Evolutionary conservation across 2,113 vertebrate genomes (phyloP).

Genomic region (Petromus typicus): DNA sequence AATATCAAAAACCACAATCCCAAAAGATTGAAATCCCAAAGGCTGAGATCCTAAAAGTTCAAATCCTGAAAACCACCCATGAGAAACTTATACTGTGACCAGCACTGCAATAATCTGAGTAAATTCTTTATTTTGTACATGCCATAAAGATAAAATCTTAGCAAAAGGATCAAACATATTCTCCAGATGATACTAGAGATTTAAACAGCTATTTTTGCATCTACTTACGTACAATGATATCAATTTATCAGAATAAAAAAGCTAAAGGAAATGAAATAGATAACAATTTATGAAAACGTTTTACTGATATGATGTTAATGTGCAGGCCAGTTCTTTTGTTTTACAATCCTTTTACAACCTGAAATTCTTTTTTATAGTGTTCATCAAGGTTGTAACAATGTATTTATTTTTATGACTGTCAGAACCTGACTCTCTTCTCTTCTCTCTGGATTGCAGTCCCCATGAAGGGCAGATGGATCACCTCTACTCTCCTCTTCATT

Average conservation of each 20-base stretch:
- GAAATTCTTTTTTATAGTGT: constrained; percentile 25
- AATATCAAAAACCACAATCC: neutral
- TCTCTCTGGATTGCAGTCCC: neutral
- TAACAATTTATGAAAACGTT: neutral
- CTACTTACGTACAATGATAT: neutral
- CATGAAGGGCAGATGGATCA: neutral
- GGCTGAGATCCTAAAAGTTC: neutral
- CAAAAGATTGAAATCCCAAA: neutral
- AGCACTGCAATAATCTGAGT: neutral
- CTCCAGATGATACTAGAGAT: neutral
- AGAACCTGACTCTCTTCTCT: neutral
- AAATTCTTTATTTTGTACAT: neutral
- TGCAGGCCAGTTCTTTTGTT: constrained; percentile 27
- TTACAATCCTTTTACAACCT: constrained; percentile 1
- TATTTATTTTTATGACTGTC: neutral
- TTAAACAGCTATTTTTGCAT: neutral
- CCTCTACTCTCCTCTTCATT: neutral
- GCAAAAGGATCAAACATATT: neutral
- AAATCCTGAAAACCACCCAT: neutral
- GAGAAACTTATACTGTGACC: neutral
- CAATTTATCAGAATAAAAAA: neutral
- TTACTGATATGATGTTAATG: neutral
- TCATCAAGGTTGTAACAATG: neutral
- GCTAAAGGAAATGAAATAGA: neutral
- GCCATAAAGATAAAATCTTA: neutral